Base-by-base conservation (phyloP, 2,888 invertebrate genomes). In the Synanthedon formicaeformis region DNA sequence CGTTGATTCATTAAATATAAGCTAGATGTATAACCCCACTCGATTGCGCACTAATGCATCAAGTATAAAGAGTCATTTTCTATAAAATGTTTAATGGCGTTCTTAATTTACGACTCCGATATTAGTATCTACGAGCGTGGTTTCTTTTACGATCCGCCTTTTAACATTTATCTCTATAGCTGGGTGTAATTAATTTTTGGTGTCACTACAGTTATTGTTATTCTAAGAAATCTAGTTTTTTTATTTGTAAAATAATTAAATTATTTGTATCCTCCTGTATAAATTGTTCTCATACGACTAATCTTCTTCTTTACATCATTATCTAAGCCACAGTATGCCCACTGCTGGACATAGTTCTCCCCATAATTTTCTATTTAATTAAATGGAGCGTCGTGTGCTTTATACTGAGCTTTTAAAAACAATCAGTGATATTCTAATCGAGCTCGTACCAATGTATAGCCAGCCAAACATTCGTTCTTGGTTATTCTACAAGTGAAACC, bases 71-170 rank as follows among this genome's bases (percentile, higher is more conserved):
- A 58, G 51, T 58, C 63, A 63, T 58, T 61, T 61, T 56, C 55
- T 64, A 62, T 60, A 65, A 65, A 63, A 58, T 60, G 60, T 60
- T 69, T 71, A 69, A 69, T 68, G 59, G 62, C 59, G 59, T 55
- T 57, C 55, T 55, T 75, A 66, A 76, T 77, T 77, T 77, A 77
- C 61, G 70, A 62, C 66, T 59, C 54, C 65, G 66, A 70, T 71
- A 71, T 66, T 60, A 66, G 62, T 65, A 64, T 67, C 63, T 61
- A 62, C 60, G 53, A 63, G 65, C 67, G 65, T 65, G 65, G 65
- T 59, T 55, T 59, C 50, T 68, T 75, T 78, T 68, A 75, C 69
- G 71, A 73, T 52, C 59, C 56, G 16, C 50, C 64, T 66, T 67
- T 71, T 57, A 60, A 49, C 55, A 56, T 58, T 68, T 69, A 70